phyloP scores from a whole-genome alignment of 2,113 vertebrate species.

The Cyanistes caeruleus region DNA sequence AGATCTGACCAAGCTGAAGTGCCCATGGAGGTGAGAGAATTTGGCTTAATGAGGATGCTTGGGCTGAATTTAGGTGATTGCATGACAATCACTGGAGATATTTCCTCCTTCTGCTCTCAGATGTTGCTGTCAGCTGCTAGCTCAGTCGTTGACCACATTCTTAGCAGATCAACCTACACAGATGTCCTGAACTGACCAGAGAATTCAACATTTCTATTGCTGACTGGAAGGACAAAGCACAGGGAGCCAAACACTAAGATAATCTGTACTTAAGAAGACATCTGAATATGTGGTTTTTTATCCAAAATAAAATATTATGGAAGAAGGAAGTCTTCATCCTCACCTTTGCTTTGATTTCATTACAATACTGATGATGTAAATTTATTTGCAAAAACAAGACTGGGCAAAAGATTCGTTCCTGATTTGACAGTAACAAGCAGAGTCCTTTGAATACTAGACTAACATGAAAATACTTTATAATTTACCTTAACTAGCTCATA shows the following conservation, averaged over 20 bases:
- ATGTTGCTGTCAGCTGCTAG: neutral
- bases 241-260: neutral
- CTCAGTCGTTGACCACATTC: neutral
- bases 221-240: neutral
- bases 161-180: neutral
- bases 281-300: neutral
- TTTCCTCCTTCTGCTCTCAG: neutral
- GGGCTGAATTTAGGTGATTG: neutral
- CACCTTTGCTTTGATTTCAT: neutral
- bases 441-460: neutral
- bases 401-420: neutral
- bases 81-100: neutral
- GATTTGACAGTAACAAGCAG: neutral
- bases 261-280: neutral
- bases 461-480: neutral
- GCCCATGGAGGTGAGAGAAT: neutral
- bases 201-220: neutral
- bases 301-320: neutral
- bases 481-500: neutral
- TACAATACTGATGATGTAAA: neutral
- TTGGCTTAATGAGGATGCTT: neutral
- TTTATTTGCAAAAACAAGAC: constrained; percentile 19
- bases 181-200: neutral
- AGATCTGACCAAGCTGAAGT: neutral
- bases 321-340: neutral